Evolutionary conservation across 2,888 invertebrate genomes (phyloP).

Genomic region (Venusia cambrica): DNA sequence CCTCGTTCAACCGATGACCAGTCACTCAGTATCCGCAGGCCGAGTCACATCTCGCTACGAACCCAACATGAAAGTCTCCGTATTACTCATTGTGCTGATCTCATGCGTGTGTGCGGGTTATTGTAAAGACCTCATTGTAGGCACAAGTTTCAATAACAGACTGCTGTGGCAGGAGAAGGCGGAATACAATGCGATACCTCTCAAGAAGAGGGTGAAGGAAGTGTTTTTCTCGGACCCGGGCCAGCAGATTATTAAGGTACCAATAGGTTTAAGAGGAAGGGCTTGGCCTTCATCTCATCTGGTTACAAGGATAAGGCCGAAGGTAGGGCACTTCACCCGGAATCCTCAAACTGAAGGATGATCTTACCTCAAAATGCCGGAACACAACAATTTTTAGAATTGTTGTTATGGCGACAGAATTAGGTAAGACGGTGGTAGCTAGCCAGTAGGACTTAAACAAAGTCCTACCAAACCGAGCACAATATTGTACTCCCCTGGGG

Average conservation of each 20-base stretch:
- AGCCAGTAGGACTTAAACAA: too few relatives aligned
- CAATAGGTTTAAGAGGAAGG: too few relatives aligned
- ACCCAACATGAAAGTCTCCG: conserved; percentile 56
- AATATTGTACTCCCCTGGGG: too few relatives aligned
- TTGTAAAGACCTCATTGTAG: conserved; percentile 68
- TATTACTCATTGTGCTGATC: conserved; percentile 52
- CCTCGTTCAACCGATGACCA: conserved; percentile 30
- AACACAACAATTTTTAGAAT: too few relatives aligned
- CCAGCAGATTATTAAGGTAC: conserved; percentile 72
- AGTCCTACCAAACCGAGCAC: too few relatives aligned
- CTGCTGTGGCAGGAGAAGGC: conserved; percentile 65
- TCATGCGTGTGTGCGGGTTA: conserved; percentile 50
- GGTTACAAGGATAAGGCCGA: too few relatives aligned
- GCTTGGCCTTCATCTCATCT: too few relatives aligned
- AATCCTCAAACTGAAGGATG: too few relatives aligned
- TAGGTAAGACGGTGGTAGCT: too few relatives aligned
- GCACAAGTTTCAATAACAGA: conserved; percentile 66
- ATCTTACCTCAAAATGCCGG: too few relatives aligned
- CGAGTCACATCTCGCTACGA: conserved; percentile 40
- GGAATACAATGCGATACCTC: conserved; percentile 66
- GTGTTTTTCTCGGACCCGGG: conserved; percentile 68
- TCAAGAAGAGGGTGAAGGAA: conserved; percentile 73
- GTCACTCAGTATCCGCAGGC: conserved; percentile 46
- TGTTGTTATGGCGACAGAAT: too few relatives aligned
- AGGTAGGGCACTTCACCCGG: too few relatives aligned